Evolutionary conservation across 2,888 invertebrate species (phyloP), one percentile per base, ranked within the genome.

Genomic region (Luperina testacea): DNA sequence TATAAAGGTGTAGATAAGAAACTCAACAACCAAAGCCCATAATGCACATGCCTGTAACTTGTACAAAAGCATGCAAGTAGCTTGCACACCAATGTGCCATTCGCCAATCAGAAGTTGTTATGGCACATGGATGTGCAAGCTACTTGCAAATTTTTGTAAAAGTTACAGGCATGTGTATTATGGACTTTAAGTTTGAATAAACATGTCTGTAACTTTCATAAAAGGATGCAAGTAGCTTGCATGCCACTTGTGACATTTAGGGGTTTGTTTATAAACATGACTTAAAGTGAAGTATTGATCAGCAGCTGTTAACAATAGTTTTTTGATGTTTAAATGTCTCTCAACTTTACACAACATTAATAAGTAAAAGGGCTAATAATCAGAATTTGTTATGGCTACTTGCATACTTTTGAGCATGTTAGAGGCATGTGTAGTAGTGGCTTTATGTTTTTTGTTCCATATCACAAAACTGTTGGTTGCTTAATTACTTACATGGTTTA

Each of bases 391-490:
- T 27, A 48, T 45, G 20, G 17, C 48, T 42, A 78, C 69, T 38
- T 59, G n/a, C 53, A 53, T 32, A 20, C 20, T 78, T 57, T 57
- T 45, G 42, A 45, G 75, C 42, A 63, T 75, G 61, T 75, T 48
- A 75, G 61, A 38, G 15, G 27, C 17, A n/a, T 51, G 32, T 70
- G 32, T 61, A 20, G 42, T 9, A 51, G 32, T 13, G 3, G 1
- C 17, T 72, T 15, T 57, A 32, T 59, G 42, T 42, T 65, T 51
- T 79, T 51, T 1, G 5, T 79, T 51, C 13, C 27, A 32, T 67
- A 53, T 32, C 42, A 67, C 15, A 42, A 48, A 73, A 67, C 45
- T 9, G 17, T 59, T 51, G 32, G 42, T 51, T 65, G 32, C 15
- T 42, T 20, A 32, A 38, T 57, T 57, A 38, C n/a, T 38, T 57